Evolutionary conservation across 2,888 invertebrate genomes (phyloP).

Genomic region (Rhabditoides inermis): DNA sequence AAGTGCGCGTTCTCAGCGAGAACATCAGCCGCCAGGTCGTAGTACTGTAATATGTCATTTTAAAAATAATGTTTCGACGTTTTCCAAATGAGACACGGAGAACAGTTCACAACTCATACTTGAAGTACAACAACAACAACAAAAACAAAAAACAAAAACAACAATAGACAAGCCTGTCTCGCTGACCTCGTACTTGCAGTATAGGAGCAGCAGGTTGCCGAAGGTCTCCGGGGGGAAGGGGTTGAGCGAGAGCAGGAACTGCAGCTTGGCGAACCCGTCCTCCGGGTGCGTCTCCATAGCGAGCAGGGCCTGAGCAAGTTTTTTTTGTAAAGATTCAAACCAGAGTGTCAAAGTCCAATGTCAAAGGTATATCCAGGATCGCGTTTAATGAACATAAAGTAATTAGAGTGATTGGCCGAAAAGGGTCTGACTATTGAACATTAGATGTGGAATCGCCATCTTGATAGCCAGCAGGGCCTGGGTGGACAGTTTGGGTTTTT

Average conservation of each 20-base stretch:
- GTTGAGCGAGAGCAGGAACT: slow-evolving; percentile 86
- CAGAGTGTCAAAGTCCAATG: too few species aligned
- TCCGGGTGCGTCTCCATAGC: slow-evolving; percentile 77
- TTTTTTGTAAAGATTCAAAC: neutral
- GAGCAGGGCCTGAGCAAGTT: slow-evolving; percentile 63
- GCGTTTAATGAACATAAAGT: too few species aligned
- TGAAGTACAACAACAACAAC: slow-evolving; percentile 86
- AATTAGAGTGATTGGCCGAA: neutral
- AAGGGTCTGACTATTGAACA: neutral
- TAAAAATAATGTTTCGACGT: slow-evolving; percentile 2
- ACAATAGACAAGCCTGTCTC: too few species aligned
- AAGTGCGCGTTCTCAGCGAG: slow-evolving; percentile 91
- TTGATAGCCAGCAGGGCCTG: too few species aligned
- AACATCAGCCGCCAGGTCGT: slow-evolving; percentile 92
- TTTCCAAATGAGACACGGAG: neutral
- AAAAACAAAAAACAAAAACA: too few species aligned
- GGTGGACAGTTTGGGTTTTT: too few species aligned
- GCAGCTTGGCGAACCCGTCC: slow-evolving; percentile 86
- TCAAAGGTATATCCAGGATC: too few species aligned
- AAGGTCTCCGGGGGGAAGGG: slow-evolving; percentile 96
- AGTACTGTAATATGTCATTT: slow-evolving; percentile 61
- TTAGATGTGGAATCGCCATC: neutral
- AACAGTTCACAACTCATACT: slow-evolving; percentile 71
- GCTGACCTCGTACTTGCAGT: slow-evolving; percentile 80
- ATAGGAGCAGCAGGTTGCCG: slow-evolving; percentile 82